Conservation (phyloP, 1,140 invertebrate genomes). For the Ctenoplectra terminalis region DNA sequence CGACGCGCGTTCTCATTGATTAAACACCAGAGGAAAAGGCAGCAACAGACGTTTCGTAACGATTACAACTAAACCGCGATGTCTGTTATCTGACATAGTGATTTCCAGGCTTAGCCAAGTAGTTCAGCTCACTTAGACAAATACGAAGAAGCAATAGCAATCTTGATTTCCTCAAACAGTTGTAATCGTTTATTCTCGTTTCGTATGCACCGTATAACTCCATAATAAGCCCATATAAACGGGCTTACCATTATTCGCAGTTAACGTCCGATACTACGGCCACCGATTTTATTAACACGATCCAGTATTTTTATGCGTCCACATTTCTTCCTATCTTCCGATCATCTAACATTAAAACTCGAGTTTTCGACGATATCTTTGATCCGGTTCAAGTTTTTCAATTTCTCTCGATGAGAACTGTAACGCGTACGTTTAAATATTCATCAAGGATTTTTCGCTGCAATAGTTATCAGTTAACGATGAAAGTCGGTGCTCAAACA, state of each 20-base stretch:
- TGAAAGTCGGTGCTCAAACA: too few relatives aligned
- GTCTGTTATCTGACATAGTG: slow-evolving; percentile 19
- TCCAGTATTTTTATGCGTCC: too few relatives aligned
- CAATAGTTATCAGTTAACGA: too few relatives aligned
- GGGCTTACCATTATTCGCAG: not conserved
- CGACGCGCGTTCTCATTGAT: slow-evolving; percentile 13
- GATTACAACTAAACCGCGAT: not conserved
- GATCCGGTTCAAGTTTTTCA: not conserved
- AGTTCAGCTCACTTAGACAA: not conserved
- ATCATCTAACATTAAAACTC: not conserved
- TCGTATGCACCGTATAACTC: not conserved
- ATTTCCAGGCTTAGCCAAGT: slow-evolving; percentile 15
- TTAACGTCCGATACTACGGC: too few relatives aligned
- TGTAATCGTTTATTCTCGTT: not conserved
- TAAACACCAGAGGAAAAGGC: not conserved
- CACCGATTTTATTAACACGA: too few relatives aligned
- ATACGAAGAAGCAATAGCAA: slow-evolving; percentile 21
- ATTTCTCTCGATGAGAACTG: not conserved
- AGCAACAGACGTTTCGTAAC: not conserved
- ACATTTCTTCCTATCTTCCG: too few relatives aligned
- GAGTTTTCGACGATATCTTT: not conserved
- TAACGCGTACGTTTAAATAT: too few relatives aligned
- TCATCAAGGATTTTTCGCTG: too few relatives aligned
- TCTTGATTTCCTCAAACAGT: slow-evolving; percentile 9
- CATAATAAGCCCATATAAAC: not conserved